Evolutionary conservation across 2,888 invertebrate genomes (phyloP).

Genomic region (Lasius fuliginosus): DNA sequence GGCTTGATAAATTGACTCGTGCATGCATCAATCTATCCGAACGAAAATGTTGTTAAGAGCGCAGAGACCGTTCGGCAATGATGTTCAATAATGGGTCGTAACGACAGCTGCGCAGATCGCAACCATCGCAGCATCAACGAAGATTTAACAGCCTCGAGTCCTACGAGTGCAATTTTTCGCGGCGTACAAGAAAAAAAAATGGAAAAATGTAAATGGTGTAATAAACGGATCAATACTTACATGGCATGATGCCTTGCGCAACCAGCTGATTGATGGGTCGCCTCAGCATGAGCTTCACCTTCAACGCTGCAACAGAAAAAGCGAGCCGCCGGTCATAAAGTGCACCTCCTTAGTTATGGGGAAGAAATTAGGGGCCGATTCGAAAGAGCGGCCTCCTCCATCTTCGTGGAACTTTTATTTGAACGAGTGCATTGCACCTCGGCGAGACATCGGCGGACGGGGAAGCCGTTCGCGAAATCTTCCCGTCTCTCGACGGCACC

Average conservation of each 20-base stretch:
- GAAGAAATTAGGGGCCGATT: constrained; percentile 54
- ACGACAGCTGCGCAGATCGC: constrained; percentile 21
- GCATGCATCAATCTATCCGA: constrained; percentile 26
- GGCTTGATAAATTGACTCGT: constrained; percentile 37
- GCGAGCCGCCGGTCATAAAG: constrained; percentile 47
- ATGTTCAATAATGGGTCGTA: constrained; percentile 28
- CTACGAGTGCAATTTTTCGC: constrained; percentile 46
- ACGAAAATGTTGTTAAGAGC: constrained; percentile 25
- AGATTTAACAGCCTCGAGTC: constrained; percentile 26
- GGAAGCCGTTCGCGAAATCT: constrained; percentile 37
- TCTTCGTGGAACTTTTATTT: constrained; percentile 58
- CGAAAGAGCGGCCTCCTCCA: constrained; percentile 21
- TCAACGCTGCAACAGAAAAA: constrained; percentile 92
- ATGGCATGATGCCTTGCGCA: constrained; percentile 99
- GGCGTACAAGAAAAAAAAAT: not conserved
- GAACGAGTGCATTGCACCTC: constrained; percentile 49
- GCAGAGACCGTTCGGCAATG: not conserved
- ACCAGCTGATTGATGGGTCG: constrained; percentile 98
- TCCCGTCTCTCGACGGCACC: constrained; percentile 36
- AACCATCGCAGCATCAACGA: constrained; percentile 5
- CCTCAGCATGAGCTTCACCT: constrained; percentile 98
- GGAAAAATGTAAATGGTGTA: constrained; percentile 39
- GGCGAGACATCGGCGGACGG: not conserved
- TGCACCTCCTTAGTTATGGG: constrained; percentile 50
- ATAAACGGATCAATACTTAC: constrained; percentile 90